Evolutionary conservation across 2,888 invertebrate species (phyloP), one percentile per base, ranked within the genome.

Genomic region (Andrena flavipes): DNA sequence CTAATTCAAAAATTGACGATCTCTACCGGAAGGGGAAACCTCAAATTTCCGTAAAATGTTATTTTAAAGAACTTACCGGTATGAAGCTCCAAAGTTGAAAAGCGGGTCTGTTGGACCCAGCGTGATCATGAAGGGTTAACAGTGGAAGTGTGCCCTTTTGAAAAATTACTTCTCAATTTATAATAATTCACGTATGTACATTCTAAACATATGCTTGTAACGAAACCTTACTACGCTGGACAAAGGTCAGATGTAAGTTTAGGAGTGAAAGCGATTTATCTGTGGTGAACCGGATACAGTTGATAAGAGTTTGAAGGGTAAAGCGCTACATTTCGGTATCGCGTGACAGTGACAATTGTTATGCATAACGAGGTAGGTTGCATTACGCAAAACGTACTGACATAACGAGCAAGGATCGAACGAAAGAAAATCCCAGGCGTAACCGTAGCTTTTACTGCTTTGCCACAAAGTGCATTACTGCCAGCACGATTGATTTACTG

Each of bases 401-500:
- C 51, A 20, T 48, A 48, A 59, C 26, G 2, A 56, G 20, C 20
- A 20, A 62, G 35, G 60, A 51, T 67, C 48, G 29, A 62, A 54
- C 23, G 60, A n/a, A 64, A 30, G 56, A 80, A 69, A 68, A 33
- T 42, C 26, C 26, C 54, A 60, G 81, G 63, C 63, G 77, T 64
- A 30, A 56, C 23, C 63, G 20, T 26, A 59, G 71, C 77, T 68
- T 84, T 82, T 69, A 72, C 78, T 59, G 42, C 54, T 75, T 68
- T 56, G 48, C 71, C 63, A 56, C 68, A 63, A 82, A 72, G 64
- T 60, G 30, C 69, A 54, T 76, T 72, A 54, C 72, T 51, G 65
- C 67, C 63, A 54, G 33, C 48, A 8, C 56, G 82, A 84, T 79
- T 84, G 84, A 84, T 84, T 82, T 82, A 82, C 56, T 65, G 76